Conservation (phyloP, 37 sponge, comb jelly and placozoan genomes). For the Amphimedon queenslandica region DNA sequence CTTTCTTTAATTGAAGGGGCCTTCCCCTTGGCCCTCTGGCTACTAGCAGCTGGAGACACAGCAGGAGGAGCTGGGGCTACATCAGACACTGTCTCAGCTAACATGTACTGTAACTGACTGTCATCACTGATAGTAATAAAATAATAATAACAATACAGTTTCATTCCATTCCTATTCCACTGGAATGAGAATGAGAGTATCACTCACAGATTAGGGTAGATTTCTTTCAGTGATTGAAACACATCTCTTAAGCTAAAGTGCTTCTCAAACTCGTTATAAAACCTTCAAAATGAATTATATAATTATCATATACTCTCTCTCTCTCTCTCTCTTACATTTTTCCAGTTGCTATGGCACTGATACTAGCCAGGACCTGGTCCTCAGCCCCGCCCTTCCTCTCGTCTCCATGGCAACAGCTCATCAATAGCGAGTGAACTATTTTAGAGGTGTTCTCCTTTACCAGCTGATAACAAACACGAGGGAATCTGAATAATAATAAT, state of each 20-base stretch:
- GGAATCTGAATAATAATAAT: too few species aligned
- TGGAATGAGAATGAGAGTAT: too few species aligned
- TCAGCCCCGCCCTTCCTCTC: not conserved
- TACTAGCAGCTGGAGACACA: not conserved
- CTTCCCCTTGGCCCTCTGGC: too few species aligned
- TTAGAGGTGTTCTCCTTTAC: constrained; percentile 27
- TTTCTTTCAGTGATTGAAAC: constrained; percentile 9
- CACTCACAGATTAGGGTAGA: constrained; percentile 39
- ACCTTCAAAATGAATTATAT: constrained; percentile 18
- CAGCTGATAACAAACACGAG: constrained; percentile 27
- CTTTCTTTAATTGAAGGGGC: not conserved
- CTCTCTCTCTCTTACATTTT: not conserved
- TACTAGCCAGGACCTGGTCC: not conserved
- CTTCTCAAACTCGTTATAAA: constrained; percentile 50
- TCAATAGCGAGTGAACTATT: constrained; percentile 29
- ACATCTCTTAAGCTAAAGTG: constrained; percentile 33
- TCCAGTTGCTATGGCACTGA: not conserved
- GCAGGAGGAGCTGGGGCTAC: not conserved
- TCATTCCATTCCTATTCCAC: too few species aligned
- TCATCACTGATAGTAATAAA: constrained; percentile 26
- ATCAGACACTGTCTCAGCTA: constrained; percentile 25
- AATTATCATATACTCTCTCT: not conserved
- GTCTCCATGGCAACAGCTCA: not conserved
- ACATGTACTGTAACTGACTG: constrained; percentile 40
- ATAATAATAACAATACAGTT: too few species aligned